Base-by-base conservation (phyloP, 2,888 invertebrate species). In the Trimorus sp. region DNA sequence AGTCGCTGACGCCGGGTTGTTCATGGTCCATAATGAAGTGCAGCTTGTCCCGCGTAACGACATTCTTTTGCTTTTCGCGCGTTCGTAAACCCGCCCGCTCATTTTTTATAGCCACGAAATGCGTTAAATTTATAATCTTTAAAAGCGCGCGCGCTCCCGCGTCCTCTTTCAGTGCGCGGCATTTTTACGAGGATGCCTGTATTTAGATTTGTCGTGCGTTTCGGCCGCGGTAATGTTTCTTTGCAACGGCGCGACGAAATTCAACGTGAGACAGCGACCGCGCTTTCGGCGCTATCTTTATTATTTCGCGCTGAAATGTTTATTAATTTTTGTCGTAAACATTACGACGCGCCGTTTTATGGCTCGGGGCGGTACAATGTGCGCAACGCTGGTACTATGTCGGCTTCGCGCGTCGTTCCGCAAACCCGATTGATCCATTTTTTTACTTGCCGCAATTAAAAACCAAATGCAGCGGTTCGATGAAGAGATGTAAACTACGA, bases 11-110 rank as follows among this genome's bases (percentile, higher is more conserved):
- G 68, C 62, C 65, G 45, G n/a, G 11, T 48, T 76, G 71, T 76
- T 80, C 76, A 81, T 71, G 71, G 62, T 68, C 51, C 51, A 42
- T 73, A 77, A 77, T 77, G 77, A 77, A 71, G 73, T 77, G 66
- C 63, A 56, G 56, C 58, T 40, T 60, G 71, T 59, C 59, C 54
- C 53, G 40, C 62, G 63, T 69, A 79, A 74, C 74, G 74, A 76
- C 80, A 71, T 80, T 71, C 51, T 80, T 80, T 80, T 65, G 60
- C 66, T 80, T 76, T 80, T 80, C 69, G 79, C 74, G 68, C 63
- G 63, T 75, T 75, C 79, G 42, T 79, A 79, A 79, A 79, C 51
- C 26, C 63, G 58, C 51, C 58, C 42, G 63, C 51, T 51, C 53
- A 40, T 70, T 79, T 79, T 79, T 79, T 79, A 79, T 59, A 53